phyloP scores from a whole-genome alignment of 2,888 invertebrate genomes.

The Melanophora roralis region DNA sequence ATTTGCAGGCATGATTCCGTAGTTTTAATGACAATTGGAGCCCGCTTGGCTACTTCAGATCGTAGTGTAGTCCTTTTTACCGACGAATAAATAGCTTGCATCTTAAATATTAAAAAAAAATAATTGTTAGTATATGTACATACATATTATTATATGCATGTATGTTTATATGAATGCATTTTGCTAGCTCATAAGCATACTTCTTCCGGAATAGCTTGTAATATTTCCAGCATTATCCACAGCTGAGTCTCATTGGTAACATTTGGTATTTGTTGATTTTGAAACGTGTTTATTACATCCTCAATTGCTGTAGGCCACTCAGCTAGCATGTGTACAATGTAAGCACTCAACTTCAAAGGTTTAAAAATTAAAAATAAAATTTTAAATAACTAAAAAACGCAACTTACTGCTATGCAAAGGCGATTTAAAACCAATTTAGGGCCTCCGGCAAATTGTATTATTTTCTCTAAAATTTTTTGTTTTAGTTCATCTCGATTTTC shows the following conservation, averaged over 20 bases:
- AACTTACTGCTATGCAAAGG: conserved; percentile 88
- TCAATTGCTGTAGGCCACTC: conserved; percentile 83
- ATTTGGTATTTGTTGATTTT: conserved; percentile 79
- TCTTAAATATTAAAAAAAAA: conserved; percentile 57
- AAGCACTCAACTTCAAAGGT: conserved; percentile 89
- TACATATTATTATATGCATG: no score
- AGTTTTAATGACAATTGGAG: conserved; percentile 73
- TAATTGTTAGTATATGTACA: no score
- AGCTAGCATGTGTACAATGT: conserved; percentile 83
- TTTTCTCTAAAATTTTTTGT: conserved; percentile 86
- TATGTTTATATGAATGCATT: no score
- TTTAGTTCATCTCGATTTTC: conserved; percentile 87
- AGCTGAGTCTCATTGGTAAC: conserved; percentile 80
- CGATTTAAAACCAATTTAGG: conserved; percentile 91
- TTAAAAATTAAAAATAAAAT: neutral
- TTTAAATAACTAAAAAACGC: neutral
- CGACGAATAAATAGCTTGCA: conserved; percentile 75
- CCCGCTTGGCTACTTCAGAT: conserved; percentile 73
- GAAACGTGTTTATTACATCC: conserved; percentile 84
- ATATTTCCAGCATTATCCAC: conserved; percentile 87
- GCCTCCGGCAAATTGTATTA: conserved; percentile 86
- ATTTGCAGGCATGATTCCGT: conserved; percentile 72
- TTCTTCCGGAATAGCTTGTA: conserved; percentile 93
- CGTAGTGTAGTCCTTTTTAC: conserved; percentile 73
- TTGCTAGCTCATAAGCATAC: conserved; percentile 78